Base-by-base conservation (phyloP, 2,113 vertebrate species). In the Rostratula benghalensis region DNA sequence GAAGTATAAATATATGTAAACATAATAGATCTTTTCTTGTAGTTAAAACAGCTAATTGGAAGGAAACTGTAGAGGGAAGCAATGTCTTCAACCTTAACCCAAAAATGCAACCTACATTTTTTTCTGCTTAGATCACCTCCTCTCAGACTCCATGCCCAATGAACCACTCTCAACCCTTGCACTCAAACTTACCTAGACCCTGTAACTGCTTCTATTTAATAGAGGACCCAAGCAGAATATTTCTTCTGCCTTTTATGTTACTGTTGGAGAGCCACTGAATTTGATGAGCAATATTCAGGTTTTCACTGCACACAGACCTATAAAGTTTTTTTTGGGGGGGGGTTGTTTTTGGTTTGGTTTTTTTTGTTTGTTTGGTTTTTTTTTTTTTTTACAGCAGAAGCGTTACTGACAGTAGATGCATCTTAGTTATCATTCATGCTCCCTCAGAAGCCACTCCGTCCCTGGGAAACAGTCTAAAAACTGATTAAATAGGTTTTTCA, bases 111-210 rank as follows among this genome's bases (percentile, higher is more conserved):
- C 53, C 65, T 56, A 41, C 91, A 76, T 93, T 94, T 85, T 84
- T 93, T 74, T 30, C 63, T 67, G 65, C 78, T 96, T 87, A 95
- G 56, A 82, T 95, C 95, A 96, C 69, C 84, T 87, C 53, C 65
- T n/a, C 39, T 75, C 31, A 67, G 50, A n/a, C 51, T 67, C 90
- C 74, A 92, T 64, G 83, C 51, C 83, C 73, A 64, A 10, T 20
- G 80, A 94, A 83, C 27, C 78, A 83, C 25, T 2, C 8, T 39
- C 82, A 88, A 93, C 35, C 46, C 80, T 81, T 69, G 59, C 71
- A 70, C 63, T 37, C 67, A 35, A 61, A 37, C 61, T 53, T 69
- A 71, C 21, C 33, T 8, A 57, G 24, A 7, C 27, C 20, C 51
- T 28, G 37, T 48, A 74, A 76, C 78, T 85, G 81, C 64, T 77